A percentile compares a stretch with the other conserved stretches of the same genome.
Conservation (phyloP, 2,797 vertebrate genomes). For the Clamator glandarius region DNA sequence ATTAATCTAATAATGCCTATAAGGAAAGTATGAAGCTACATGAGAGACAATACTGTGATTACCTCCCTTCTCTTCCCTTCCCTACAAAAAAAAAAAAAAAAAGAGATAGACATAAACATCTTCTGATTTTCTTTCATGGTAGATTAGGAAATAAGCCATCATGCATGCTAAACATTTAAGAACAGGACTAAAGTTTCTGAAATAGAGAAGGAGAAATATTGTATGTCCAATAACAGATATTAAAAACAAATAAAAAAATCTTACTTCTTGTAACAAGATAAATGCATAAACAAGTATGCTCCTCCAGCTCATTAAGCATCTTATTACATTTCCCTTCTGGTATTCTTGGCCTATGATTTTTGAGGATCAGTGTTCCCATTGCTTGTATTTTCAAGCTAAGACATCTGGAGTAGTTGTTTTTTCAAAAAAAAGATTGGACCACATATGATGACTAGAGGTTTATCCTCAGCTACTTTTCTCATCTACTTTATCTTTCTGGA, state of each 20-base stretch:
- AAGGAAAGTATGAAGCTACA: conserved; percentile 32
- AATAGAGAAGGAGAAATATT: background rate
- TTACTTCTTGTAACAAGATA: background rate
- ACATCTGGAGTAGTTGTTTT: background rate
- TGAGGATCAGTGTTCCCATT: background rate
- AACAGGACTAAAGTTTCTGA: conserved; percentile 10
- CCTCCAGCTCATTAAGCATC: background rate
- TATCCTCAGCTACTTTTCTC: background rate
- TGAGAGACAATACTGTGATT: conserved; percentile 43
- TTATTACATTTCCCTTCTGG: background rate
- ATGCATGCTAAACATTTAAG: background rate
- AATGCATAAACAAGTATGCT: background rate
- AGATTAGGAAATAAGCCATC: conserved; percentile 39
- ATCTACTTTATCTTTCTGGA: background rate
- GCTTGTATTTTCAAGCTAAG: background rate
- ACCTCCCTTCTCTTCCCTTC: background rate
- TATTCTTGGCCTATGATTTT: background rate
- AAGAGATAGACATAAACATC: conserved; percentile 11
- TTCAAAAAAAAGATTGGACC: accelerated
- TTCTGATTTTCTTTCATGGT: conserved; percentile 25
- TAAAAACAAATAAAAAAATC: background rate
- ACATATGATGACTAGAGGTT: accelerated
- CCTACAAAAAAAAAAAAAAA: background rate
- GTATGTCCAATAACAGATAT: background rate
- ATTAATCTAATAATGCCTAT: conserved; percentile 30